Percentiles rank a stretch among this genome's conserved stretches.
Evolutionary conservation across 2,113 vertebrate genomes (phyloP).

Genomic region (cattle (Bos taurus)): ARS-UCD2.0 NC_037347.1:11927501-11928000

Average conservation of each 20-base stretch:
- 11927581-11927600: neutral
- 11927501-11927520: neutral
- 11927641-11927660: neutral
- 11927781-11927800: neutral
- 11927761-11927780: neutral
- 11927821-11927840: neutral
- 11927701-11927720: neutral
- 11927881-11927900: neutral
- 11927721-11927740: neutral
- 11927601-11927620: neutral
- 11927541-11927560: neutral
- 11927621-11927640: neutral
- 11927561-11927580: neutral
- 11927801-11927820: neutral
- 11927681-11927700: neutral
- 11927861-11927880: neutral
- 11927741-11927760: neutral
- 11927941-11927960: neutral
- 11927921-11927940: neutral
- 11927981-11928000: neutral
- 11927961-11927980: neutral
- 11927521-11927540: neutral
- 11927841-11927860: neutral
- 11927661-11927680: neutral
- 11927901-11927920: neutral